These are phyloP conservation scores for Urosaurus nigricauda DNA, from an alignment of 2,797 vertebrate species.

Conservation along the genomic window DNA sequence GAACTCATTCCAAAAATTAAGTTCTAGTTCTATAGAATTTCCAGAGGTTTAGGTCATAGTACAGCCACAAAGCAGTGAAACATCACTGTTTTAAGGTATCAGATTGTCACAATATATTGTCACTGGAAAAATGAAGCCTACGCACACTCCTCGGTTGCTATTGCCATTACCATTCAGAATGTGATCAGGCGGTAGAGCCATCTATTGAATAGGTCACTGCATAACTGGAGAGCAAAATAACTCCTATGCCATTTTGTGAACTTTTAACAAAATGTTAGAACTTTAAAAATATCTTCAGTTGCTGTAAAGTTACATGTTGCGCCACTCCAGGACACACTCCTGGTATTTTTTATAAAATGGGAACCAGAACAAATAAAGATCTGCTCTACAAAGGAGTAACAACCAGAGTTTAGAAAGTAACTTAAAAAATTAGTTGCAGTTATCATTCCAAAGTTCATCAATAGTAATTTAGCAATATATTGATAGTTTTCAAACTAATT, in stretches of 20 bases:
- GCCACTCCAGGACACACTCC: background rate
- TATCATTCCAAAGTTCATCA: no score
- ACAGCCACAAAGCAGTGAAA: background rate
- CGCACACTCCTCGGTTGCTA: no score
- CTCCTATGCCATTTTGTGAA: background rate
- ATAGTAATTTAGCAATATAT: no score
- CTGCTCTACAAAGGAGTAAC: background rate
- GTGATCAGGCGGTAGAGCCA: background rate
- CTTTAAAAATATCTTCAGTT: conserved; percentile 1
- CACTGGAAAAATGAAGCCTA: background rate
- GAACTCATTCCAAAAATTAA: background rate
- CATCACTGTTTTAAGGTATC: background rate
- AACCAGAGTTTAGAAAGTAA: no score
- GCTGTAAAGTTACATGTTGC: background rate
- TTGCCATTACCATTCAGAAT: background rate
- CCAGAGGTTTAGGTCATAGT: background rate
- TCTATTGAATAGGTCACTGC: background rate
- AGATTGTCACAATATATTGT: background rate
- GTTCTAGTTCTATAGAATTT: background rate
- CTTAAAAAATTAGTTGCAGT: no score
- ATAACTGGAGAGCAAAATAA: background rate
- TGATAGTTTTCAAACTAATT: no score
- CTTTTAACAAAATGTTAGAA: conserved; percentile 6
- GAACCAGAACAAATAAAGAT: background rate
- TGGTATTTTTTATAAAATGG: background rate